Conservation (phyloP, 2,888 invertebrate genomes). For the Drosophila pseudotalamancana region DNA sequence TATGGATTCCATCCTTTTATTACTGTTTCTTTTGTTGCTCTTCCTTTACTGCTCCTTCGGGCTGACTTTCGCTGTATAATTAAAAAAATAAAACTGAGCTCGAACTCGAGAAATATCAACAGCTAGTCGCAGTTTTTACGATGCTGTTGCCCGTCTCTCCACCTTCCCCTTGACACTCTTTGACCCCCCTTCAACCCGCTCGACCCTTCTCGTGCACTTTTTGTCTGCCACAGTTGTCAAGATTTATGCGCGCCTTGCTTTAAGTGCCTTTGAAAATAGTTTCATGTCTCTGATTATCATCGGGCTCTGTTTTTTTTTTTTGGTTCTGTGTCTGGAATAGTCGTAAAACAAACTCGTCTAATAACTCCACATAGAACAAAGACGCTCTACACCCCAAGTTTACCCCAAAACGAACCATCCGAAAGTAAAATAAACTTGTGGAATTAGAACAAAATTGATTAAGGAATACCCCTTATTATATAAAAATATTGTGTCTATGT, state of each 20-base stretch:
- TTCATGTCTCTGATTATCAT: constrained; percentile 70
- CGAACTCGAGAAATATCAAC: constrained; percentile 29
- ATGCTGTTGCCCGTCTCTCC: constrained; percentile 25
- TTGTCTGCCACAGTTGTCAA: constrained; percentile 48
- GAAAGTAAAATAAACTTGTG: constrained; percentile 2
- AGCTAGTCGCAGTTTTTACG: constrained; percentile 59
- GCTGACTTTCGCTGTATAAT: constrained; percentile 63
- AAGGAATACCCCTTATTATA: constrained; percentile 2
- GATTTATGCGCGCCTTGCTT: constrained; percentile 66
- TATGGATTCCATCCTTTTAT: constrained; percentile 50
- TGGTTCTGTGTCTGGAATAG: constrained; percentile 1
- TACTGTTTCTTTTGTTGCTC: constrained; percentile 1
- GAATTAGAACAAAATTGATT: background rate
- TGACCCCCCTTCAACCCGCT: background rate
- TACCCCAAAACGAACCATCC: background rate
- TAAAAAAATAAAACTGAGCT: constrained; percentile 46
- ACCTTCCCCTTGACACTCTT: background rate
- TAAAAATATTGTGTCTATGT: too few relatives aligned
- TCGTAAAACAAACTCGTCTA: constrained; percentile 37
- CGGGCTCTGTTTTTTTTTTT: constrained; percentile 8
- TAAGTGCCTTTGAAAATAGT: constrained; percentile 74
- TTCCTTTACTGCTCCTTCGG: background rate
- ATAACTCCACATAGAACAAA: constrained; percentile 27
- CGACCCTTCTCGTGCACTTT: background rate
- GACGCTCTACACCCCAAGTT: constrained; percentile 22